Base-by-base conservation (phyloP, 2,113 vertebrate genomes). In the Colius striatus region DNA sequence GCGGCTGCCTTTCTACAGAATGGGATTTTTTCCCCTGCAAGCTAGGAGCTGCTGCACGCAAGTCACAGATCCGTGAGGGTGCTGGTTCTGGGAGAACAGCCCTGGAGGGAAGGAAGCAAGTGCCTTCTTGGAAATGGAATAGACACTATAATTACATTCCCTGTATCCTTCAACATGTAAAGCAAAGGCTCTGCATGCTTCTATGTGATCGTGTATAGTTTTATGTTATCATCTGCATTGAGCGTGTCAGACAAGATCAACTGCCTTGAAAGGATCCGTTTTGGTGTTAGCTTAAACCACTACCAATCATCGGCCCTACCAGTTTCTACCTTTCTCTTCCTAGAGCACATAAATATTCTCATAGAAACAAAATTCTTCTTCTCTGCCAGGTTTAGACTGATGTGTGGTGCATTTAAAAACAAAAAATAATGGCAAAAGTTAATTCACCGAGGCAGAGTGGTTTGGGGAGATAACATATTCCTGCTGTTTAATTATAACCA, bases 401-500 rank as follows among this genome's bases (percentile, higher is more conserved):
- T 21, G 79, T 2, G 63, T 3, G 13, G 26, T 1, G 4, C 60
- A 65, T 89, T 89, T 7, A 21, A 63, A 43, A 55, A 76, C 41
- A 45, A 74, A 57, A 30, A 30, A 18, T 10, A 25, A 12, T 79
- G 30, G 26, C 61, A 27, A 61, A 82, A 74, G 74, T 51, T 38
- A 54, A 82, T 73, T 58, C 77, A 32, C 66, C 1, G 0, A 6
- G 5, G 51, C 54, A 30, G 85, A 82, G 79, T 9, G 22, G 47
- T 83, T 78, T 68, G 53, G 60, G 89, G 61, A 90, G 84, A 92
- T 95, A 87, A 75, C 80, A 89, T 89, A 81, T 89, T 87, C 94
- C 79, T 53, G 50, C 15, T 62, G 65, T 66, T 94, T 96, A 95
- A 93, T 92, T 92, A 94, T 96, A 95, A 13, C 65, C 95, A 97